Evolutionary conservation across 2,797 vertebrate species (phyloP), one percentile per base, ranked within the genome.

Genomic region (Falco berigora): DNA sequence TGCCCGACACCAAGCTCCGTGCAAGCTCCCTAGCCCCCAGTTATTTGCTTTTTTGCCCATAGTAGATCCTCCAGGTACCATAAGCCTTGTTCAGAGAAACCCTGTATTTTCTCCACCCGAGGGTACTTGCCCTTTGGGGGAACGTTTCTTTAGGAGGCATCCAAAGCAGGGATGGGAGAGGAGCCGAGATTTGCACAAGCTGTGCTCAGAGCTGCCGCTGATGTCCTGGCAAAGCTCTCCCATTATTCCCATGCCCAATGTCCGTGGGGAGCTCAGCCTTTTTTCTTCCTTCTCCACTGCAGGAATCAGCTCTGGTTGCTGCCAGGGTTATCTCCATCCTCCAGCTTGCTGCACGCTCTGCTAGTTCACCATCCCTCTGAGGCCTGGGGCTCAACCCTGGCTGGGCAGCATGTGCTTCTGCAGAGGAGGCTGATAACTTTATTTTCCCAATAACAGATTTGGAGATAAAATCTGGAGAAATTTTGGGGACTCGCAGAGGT

Each of bases 281-380:
- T 78, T 94, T 84, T 88, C 81, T 93, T 84, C 73, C 61, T 25
- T 72, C 83, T 56, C 42, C 0, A 1, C 80, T 9, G 66, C 80
- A 84, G 71, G 58, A 89, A 30, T 80, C 50, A 49, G 42, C 59
- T 89, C 91, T 38, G 50, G 44, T 49, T 74, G 91, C 89, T 64
- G 58, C 62, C 80, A 14, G 84, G 76, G 86, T 94, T 94, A 96
- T 96, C 92, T 94, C 92, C 92, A 78, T 88, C 80, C 89, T 90
- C 84, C 96, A 97, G 94, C 94, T 94, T 84, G 94, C 84, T 59
- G 87, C 92, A 87, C 5, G 38, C 86, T 95, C 77, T 46, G 91
- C 34, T 93, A 46, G 6, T 14, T 93, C 86, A 47, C 69, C 14
- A 1, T 72, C 71, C 69, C 66, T 72, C n/a, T 0, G 14, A 38